Base-by-base conservation (phyloP, 2,113 vertebrate species). In the Salvator merianae region DNA sequence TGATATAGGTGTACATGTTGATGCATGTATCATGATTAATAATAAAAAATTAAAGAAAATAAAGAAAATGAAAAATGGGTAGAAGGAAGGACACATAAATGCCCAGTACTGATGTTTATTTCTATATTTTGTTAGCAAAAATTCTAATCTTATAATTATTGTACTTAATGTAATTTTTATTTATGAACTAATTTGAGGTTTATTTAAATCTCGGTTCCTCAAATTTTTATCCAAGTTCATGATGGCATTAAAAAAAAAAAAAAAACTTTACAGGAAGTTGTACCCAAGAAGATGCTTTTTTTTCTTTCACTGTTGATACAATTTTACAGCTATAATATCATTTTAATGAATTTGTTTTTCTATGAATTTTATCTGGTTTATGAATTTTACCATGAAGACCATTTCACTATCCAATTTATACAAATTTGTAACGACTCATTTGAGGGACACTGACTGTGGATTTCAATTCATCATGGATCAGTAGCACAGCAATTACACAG, bases 341-440 rank as follows among this genome's bases (percentile, higher is more conserved):
- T 78, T 34, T 86, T 91, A 84, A 93, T 94, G 89, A 92, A 89
- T 77, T 88, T 82, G 91, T 77, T 86, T 87, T 93, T 88, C 84
- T 26, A 76, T 69, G 79, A 88, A 91, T 75, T 83, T 76, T 47
- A 84, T 84, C 53, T 0, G 10, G 87, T 89, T 81, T 71, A 30
- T 90, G 90, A 90, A 87, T 92, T 88, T 84, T 88, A 83, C 89
- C 86, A 10, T 81, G 87, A 82, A 79, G 78, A 1, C 90, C 77
- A 84, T 90, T 73, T 93, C 84, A 76, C 87, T 50, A 63, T 82
- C 82, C 84, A 90, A 88, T 92, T 93, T 90, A 79, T 83, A 85
- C 88, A 88, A 88, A 83, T 92, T 89, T 87, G 87, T 89, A 88
- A 89, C 88, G 89, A 94, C 91, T 94, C 90, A 83, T 94, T 93